Conservation (phyloP, 2,113 vertebrate genomes). For the Sorex araneus region DNA sequence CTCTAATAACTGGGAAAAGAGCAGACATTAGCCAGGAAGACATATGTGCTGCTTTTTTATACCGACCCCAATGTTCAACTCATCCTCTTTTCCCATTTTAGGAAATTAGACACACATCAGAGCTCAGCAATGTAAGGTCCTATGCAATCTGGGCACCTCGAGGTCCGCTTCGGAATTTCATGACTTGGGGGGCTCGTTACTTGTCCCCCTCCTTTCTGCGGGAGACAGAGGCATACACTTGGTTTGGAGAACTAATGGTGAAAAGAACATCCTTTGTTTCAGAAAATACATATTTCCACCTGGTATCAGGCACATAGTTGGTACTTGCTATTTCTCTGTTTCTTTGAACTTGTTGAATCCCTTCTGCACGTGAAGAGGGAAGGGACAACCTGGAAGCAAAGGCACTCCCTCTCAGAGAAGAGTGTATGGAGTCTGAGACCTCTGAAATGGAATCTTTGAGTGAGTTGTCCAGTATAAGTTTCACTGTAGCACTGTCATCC, state of each 20-base stretch:
- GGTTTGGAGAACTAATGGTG: background rate
- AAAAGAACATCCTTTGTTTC: background rate
- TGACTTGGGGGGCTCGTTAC: background rate
- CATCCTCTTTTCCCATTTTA: slow-evolving; percentile 48
- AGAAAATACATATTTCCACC: background rate
- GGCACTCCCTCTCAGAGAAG: background rate
- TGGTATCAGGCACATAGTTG: background rate
- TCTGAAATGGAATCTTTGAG: slow-evolving; percentile 33
- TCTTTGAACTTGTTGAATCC: background rate
- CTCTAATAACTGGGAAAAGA: slow-evolving; percentile 55
- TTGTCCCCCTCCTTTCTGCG: background rate
- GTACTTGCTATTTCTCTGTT: background rate
- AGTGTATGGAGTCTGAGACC: background rate
- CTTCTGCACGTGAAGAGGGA: background rate
- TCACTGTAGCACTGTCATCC: too few species aligned
- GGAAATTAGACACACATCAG: slow-evolving; percentile 51
- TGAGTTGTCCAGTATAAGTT: background rate
- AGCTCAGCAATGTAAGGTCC: background rate
- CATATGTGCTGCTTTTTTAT: slow-evolving; percentile 2
- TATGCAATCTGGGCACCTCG: background rate
- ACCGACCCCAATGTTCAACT: background rate
- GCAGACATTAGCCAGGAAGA: slow-evolving; percentile 51
- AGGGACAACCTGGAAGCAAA: background rate
- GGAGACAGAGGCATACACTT: background rate
- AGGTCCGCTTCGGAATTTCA: background rate